Evolutionary conservation across 2,113 vertebrate genomes (phyloP), one percentile per base, ranked within the genome.

Genomic region (Megaceryle torquata): DNA sequence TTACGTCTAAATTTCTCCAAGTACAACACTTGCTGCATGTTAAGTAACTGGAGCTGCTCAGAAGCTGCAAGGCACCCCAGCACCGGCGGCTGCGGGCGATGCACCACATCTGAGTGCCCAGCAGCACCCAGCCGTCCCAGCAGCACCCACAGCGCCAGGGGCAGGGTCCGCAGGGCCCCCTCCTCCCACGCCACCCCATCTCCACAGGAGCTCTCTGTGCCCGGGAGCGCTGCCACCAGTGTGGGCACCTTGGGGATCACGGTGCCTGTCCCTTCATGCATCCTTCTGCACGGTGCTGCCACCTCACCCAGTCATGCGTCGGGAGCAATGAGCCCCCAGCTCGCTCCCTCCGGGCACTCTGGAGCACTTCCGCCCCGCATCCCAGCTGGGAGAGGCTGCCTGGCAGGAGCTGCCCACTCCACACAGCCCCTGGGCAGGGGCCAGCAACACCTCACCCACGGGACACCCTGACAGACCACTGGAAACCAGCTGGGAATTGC

Each of bases 1-100:
- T 97, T 96, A 98, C 96, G 95, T 98, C 98, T 98, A 98, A 98
- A 98, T 99, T 97, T 98, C 98, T 97, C 96, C 54, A 26, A 82
- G 97, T 95, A 70, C 97, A 89, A 95, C 97, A 86, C 97, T 96
- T 84, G 67, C 96, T 96, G 98, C 98, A 98, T 98, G 97, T 75
- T 98, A 98, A 98, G 94, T 63, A 97, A 94, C 54, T 15, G 17
- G 94, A 70, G 86, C 93, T 79, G 94, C 95, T 96, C 81, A 33
- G 96, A 86, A 50, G 88, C 94, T 74, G 92, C 83, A 59, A 31
- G 83, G 74, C 63, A 51, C 82, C 83, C 80, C 9, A 82, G 94
- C 72, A 63, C 46, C 5, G 6, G 86, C 8, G 65, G 37, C 65
- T n/a, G 67, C 1, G 48, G 68, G 70, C 8, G 22, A 35, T 4